Evolutionary conservation across 2,113 vertebrate species (phyloP).

Genomic region (Plecotus auritus): DNA sequence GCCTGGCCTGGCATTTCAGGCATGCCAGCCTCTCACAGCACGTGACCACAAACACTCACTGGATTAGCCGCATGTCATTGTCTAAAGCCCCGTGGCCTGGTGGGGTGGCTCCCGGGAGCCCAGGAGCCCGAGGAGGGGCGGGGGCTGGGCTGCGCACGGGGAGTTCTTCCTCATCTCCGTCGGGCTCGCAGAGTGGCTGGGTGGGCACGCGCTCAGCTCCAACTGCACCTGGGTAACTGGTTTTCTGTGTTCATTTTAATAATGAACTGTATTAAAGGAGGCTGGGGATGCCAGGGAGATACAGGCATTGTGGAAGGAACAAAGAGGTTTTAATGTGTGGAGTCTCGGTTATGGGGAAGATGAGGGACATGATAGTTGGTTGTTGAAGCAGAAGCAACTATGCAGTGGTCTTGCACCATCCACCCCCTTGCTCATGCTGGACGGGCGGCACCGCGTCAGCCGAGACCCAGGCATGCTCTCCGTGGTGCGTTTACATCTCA

Average conservation of each 20-base stretch:
- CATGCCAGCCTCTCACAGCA: rapidly evolving
- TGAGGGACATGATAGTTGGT: slow-evolving; percentile 37
- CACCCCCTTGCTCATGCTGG: background rate
- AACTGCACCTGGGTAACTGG: slow-evolving; percentile 22
- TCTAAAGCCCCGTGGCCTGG: rapidly evolving
- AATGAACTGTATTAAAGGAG: slow-evolving; percentile 49
- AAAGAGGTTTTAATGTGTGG: slow-evolving; percentile 35
- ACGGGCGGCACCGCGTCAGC: background rate
- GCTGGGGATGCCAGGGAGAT: slow-evolving; percentile 34
- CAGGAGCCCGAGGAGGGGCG: background rate
- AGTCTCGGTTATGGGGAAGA: slow-evolving; percentile 32
- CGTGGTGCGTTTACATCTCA: slow-evolving; percentile 57
- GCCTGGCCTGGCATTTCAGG: background rate
- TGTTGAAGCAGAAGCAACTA: slow-evolving; percentile 45
- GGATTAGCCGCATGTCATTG: background rate
- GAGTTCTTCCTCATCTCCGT: background rate
- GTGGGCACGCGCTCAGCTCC: background rate
- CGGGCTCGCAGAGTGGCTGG: background rate
- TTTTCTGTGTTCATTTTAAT: slow-evolving; percentile 61
- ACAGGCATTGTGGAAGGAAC: slow-evolving; percentile 55
- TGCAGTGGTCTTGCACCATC: background rate
- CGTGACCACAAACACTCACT: rapidly evolving
- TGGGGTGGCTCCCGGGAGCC: background rate
- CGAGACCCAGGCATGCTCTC: background rate
- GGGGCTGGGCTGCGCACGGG: background rate